A percentile compares a stretch with the other conserved stretches of the same genome.
Evolutionary conservation across 2,797 vertebrate genomes (phyloP).

Genomic region (Anolis apletophallus): DNA sequence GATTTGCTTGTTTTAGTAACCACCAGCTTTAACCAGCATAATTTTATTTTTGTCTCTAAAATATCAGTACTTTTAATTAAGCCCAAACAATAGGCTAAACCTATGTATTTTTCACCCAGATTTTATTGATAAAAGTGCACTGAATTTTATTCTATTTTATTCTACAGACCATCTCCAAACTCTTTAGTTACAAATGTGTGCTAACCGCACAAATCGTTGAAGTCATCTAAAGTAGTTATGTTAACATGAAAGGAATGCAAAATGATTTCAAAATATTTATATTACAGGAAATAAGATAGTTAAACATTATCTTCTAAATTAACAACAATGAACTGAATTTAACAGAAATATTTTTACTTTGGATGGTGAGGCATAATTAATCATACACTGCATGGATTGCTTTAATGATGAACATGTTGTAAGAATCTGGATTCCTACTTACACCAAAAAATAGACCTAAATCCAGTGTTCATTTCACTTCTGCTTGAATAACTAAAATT

Average conservation of each 20-base stretch:
- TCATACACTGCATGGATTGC: neutral
- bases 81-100: neutral
- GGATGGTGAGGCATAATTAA: neutral
- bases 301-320: conserved; percentile 12
- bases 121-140: accelerated
- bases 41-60: accelerated
- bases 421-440: neutral
- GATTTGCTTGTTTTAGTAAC: neutral
- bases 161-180: neutral
- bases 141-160: neutral
- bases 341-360: neutral
- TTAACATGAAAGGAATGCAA: neutral
- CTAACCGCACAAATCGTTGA: neutral
- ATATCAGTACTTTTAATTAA: neutral
- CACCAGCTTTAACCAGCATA: neutral
- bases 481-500: too few relatives aligned
- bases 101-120: accelerated
- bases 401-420: accelerated
- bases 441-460: neutral
- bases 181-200: neutral
- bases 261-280: neutral
- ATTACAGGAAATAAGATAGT: neutral
- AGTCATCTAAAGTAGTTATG: neutral
- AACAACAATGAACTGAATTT: neutral
- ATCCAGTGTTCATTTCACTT: too few relatives aligned